Percentiles rank a stretch among this genome's conserved stretches.
These are phyloP conservation scores for Panulirus ornatus DNA, from an alignment of 1,140 invertebrate species.

Conservation along the genomic window DNA sequence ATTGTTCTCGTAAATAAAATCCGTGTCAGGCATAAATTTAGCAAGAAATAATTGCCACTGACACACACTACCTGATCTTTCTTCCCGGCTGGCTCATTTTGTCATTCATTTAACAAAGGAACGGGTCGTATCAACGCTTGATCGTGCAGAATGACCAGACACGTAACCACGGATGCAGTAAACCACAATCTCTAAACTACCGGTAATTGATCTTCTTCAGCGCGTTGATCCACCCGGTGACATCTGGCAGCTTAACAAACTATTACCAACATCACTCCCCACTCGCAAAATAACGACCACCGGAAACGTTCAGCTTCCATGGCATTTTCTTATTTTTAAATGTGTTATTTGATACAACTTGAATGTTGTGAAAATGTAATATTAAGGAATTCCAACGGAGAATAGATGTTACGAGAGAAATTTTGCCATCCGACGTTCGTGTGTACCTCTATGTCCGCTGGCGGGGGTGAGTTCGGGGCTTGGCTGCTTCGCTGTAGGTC, in stretches of 20 bases:
- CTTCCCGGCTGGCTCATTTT: background rate
- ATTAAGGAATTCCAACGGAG: too few relatives aligned
- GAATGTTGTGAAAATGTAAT: too few relatives aligned
- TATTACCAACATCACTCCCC: background rate
- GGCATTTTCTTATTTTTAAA: too few relatives aligned
- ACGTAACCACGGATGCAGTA: background rate
- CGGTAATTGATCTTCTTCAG: constrained; percentile 51
- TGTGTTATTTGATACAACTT: too few relatives aligned
- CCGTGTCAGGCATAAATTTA: background rate
- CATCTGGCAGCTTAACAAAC: constrained; percentile 25
- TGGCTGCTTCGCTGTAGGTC: constrained; percentile 63
- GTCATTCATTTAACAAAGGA: background rate
- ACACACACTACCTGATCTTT: background rate
- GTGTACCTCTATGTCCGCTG: background rate
- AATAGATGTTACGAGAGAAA: background rate
- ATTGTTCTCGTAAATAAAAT: constrained; percentile 44
- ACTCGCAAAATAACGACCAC: too few relatives aligned
- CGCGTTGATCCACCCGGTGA: constrained; percentile 9
- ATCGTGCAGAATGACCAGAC: background rate
- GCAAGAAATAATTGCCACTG: background rate
- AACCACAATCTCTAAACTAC: constrained; percentile 40
- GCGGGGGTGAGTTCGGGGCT: background rate
- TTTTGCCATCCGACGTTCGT: background rate
- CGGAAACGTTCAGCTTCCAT: too few relatives aligned
- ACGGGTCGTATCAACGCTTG: background rate